These are phyloP conservation scores for Drosophila neutralis DNA, from an alignment of 2,888 invertebrate genomes.

Conservation along the genomic window DNA sequence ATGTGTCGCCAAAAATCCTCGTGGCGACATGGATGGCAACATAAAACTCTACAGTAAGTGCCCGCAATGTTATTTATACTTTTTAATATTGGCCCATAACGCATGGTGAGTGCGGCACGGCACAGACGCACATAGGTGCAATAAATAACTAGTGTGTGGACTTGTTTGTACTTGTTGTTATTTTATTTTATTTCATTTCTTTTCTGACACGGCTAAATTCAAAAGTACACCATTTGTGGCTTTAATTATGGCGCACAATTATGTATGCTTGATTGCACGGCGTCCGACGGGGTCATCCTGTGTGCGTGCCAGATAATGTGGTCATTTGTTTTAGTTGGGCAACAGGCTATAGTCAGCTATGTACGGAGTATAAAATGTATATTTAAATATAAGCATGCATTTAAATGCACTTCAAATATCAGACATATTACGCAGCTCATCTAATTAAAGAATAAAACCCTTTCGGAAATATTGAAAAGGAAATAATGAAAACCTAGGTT, in stretches of 20 bases:
- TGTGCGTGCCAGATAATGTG: slow-evolving; percentile 43
- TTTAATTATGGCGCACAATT: slow-evolving; percentile 68
- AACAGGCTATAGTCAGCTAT: slow-evolving; percentile 16
- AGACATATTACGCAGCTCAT: not conserved
- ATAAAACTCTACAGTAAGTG: slow-evolving; percentile 95
- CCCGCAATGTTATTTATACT: slow-evolving; percentile 67
- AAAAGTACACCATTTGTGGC: slow-evolving; percentile 69
- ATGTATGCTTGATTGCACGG: slow-evolving; percentile 34
- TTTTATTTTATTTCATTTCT: not conserved
- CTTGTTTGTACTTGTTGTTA: slow-evolving; percentile 1
- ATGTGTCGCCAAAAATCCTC: slow-evolving; percentile 94
- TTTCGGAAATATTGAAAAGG: not conserved
- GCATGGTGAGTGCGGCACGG: slow-evolving; percentile 8
- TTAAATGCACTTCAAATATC: not conserved
- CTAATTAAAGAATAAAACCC: not conserved
- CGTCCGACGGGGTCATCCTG: slow-evolving; percentile 8
- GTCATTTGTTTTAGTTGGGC: slow-evolving; percentile 46
- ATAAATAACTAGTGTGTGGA: slow-evolving; percentile 52
- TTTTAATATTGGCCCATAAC: slow-evolving; percentile 56
- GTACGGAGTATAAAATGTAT: not conserved
- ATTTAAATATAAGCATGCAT: not conserved
- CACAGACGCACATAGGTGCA: slow-evolving; percentile 6
- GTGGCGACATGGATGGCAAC: slow-evolving; percentile 95
- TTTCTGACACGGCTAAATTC: slow-evolving; percentile 40
- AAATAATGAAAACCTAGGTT: not conserved